Conservation (phyloP, 2,797 vertebrate species). For the Rhyacichthys aspro region DNA sequence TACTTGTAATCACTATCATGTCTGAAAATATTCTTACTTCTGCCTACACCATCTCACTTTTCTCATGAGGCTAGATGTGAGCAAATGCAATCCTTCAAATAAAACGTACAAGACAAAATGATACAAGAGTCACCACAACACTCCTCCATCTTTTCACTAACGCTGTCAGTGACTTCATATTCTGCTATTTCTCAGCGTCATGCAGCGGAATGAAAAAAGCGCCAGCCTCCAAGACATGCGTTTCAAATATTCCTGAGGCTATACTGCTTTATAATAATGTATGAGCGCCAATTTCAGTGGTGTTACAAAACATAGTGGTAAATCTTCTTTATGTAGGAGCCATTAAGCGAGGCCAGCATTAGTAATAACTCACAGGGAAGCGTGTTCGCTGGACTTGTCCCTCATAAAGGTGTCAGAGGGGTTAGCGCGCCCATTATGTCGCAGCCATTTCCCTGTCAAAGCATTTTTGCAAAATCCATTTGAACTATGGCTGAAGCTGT, state of each 20-base stretch:
- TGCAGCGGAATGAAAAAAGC: not conserved
- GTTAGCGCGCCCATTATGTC: slow-evolving; percentile 44
- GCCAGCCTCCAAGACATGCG: not conserved
- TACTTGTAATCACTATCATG: slow-evolving; percentile 1
- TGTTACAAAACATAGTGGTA: slow-evolving; percentile 32
- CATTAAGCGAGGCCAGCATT: slow-evolving; percentile 20
- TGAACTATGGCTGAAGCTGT: slow-evolving; percentile 20
- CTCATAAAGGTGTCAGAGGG: slow-evolving; percentile 54
- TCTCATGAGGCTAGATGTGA: not conserved
- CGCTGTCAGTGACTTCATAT: not conserved
- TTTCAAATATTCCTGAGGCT: slow-evolving; percentile 17
- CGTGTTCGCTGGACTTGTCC: slow-evolving; percentile 34
- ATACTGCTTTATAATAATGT: slow-evolving; percentile 13
- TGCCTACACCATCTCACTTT: not conserved
- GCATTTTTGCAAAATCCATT: slow-evolving; percentile 26
- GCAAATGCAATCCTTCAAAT: not conserved
- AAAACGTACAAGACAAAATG: slow-evolving; percentile 4
- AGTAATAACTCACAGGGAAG: slow-evolving; percentile 41
- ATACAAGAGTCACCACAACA: not conserved
- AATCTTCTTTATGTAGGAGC: slow-evolving; percentile 36
- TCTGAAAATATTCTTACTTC: not conserved
- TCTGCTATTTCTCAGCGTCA: not conserved
- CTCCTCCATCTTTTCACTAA: not conserved
- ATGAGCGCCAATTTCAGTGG: slow-evolving; percentile 32
- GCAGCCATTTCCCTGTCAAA: slow-evolving; percentile 40